These are phyloP conservation scores for Glyptemys insculpta DNA, from an alignment of 2,797 vertebrate genomes.

Conservation along the genomic window DNA sequence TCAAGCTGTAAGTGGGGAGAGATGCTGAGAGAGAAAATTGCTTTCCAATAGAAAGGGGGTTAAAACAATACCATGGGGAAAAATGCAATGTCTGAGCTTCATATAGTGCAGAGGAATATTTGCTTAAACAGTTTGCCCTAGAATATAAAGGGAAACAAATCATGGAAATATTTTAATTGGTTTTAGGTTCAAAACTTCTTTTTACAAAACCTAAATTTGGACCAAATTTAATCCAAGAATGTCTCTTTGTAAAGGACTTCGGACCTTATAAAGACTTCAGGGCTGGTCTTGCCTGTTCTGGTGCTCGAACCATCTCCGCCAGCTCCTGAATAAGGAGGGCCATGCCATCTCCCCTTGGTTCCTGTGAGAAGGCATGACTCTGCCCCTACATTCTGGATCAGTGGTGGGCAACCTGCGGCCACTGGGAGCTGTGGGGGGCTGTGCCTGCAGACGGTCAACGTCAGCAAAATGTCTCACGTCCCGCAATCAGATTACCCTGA, in stretches of 20 bases:
- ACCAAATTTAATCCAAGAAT: not conserved
- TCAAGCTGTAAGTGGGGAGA: not conserved
- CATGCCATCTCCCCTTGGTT: not conserved
- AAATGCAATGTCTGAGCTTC: slow-evolving; percentile 14
- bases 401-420: not conserved
- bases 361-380: not conserved
- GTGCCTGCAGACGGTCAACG: too few relatives aligned
- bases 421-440: too few relatives aligned
- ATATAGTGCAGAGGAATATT: not conserved
- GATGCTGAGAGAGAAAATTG: not conserved
- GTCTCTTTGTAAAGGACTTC: not conserved
- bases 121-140: slow-evolving; percentile 17
- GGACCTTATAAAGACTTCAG: slow-evolving; percentile 2
- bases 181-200: not conserved
- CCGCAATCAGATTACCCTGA: too few relatives aligned
- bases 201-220: not conserved
- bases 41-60: not conserved
- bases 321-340: not conserved
- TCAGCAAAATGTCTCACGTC: too few relatives aligned
- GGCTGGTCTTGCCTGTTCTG: not conserved
- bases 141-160: not conserved
- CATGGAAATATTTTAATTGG: slow-evolving; percentile 41
- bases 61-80: slow-evolving; percentile 6
- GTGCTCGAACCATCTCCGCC: not conserved
- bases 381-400: not conserved